Conservation (phyloP, 1,140 invertebrate species). For the Radopholus similis region DNA sequence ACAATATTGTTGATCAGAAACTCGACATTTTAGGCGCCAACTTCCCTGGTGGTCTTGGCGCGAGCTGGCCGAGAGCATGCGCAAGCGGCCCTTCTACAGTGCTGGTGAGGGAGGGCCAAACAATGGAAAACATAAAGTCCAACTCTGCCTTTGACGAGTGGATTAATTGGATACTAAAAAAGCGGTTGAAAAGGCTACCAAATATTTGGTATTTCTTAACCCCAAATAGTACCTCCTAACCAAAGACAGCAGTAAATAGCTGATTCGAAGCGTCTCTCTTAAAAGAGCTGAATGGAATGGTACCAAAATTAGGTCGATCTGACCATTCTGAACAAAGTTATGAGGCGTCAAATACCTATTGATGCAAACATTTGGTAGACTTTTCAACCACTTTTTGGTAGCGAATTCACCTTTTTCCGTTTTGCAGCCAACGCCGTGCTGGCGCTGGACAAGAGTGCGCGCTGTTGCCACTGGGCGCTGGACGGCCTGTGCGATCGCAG, state of each 20-base stretch:
- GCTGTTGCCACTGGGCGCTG: slow-evolving; percentile 46
- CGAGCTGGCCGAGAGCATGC: slow-evolving; percentile 5
- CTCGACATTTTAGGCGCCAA: neutral
- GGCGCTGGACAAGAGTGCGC: slow-evolving; percentile 16
- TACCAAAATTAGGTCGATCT: neutral
- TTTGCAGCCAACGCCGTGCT: neutral
- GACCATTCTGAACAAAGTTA: no score
- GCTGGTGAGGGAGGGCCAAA: no score
- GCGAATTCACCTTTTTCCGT: neutral
- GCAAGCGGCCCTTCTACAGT: slow-evolving; percentile 15
- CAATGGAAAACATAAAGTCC: no score
- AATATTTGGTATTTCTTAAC: no score
- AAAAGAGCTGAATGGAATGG: no score
- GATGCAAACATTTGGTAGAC: no score
- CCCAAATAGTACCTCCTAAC: neutral
- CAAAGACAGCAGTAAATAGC: no score
- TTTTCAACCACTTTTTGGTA: no score
- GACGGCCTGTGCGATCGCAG: slow-evolving; percentile 41
- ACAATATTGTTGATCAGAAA: no score
- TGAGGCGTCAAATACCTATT: no score
- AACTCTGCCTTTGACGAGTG: neutral
- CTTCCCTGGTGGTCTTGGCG: slow-evolving; percentile 21
- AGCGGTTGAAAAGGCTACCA: no score
- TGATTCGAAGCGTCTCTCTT: no score
- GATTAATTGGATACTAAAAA: neutral